Evolutionary conservation across 2,888 invertebrate genomes (phyloP), one percentile per base, ranked within the genome.

Genomic region (Teleiodes luculella): DNA sequence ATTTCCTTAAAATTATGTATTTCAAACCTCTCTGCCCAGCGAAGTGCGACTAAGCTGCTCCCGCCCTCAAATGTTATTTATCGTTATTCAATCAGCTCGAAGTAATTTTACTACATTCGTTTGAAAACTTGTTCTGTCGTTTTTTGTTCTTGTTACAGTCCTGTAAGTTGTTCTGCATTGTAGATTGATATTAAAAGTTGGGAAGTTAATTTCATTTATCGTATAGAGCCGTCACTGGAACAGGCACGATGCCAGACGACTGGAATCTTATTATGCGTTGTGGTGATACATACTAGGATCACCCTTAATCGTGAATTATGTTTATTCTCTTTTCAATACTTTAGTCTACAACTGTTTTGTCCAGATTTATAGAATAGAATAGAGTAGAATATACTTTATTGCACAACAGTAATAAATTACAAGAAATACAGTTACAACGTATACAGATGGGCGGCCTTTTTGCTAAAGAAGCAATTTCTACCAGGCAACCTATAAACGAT

Each of bases 201-300:
- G 31, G 5, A 31, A 46, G 31, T 46, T 46, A 31, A 46, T 46
- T 46, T 46, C 31, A 46, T 46, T 46, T 46, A 46, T 46, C 31
- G 45, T 45, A 45, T 14, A 45, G 14, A 45, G 39, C 11, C 24
- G 16, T 46, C 46, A 5, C 31, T 31, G n/a, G 8, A 46, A 16
- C 8, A 31, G 46, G 46, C 31, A 31, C 16, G 31, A 10, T 31
- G 46, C 46, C 46, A 46, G 43, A n/a, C 28, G 13, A 20, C 11
- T 3, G 43, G 11, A 1, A 6, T 24, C 20, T 13, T 43, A 6
- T n/a, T 43, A 13, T 13, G 7, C 2, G 13, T 43, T 13, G 10
- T 28, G 3, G 24, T 28, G 3, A 18, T n/a, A n/a, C 5, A 7
- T 11, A 24, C 6, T 14, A 1, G 28, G 13, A 28, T 11, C 20